A percentile compares a stretch with the other conserved stretches of the same genome.
These are phyloP conservation scores for Spodoptera frugiperda DNA, from an alignment of 1,140 invertebrate genomes.

Conservation along the genomic window DNA sequence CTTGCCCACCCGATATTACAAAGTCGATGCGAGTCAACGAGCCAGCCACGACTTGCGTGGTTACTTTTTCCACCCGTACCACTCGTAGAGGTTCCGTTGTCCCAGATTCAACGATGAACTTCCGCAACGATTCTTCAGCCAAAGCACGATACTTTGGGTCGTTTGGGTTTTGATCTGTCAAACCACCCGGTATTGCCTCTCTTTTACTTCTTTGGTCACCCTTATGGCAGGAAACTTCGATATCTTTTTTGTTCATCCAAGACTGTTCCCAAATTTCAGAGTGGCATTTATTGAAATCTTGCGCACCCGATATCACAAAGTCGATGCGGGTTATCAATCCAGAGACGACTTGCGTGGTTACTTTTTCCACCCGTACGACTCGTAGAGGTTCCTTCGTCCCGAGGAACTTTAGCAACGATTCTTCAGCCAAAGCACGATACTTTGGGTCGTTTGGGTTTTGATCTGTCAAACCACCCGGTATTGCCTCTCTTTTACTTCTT, in stretches of 20 bases:
- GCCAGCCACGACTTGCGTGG: background rate
- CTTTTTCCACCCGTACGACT: constrained; percentile 46
- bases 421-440: background rate
- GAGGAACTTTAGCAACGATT: too few species aligned
- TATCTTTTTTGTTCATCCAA: too few species aligned
- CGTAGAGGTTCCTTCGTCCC: too few species aligned
- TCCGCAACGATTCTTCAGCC: background rate
- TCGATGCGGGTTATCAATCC: constrained; percentile 52
- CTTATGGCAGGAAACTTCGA: too few species aligned
- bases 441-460: background rate
- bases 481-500: background rate
- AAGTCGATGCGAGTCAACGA: background rate
- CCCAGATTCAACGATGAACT: background rate
- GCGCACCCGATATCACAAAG: constrained; percentile 40
- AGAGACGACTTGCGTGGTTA: constrained; percentile 51
- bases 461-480: too few species aligned
- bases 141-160: background rate
- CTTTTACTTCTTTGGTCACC: too few species aligned
- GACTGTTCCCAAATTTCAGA: background rate
- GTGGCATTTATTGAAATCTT: background rate
- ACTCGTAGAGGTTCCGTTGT: background rate
- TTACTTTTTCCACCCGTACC: background rate
- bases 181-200: too few species aligned
- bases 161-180: too few species aligned
- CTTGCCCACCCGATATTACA: background rate